These are phyloP conservation scores for Umimayanthus chanpuru DNA, from an alignment of 92 coral and sea anemone genomes.

Conservation along the genomic window DNA sequence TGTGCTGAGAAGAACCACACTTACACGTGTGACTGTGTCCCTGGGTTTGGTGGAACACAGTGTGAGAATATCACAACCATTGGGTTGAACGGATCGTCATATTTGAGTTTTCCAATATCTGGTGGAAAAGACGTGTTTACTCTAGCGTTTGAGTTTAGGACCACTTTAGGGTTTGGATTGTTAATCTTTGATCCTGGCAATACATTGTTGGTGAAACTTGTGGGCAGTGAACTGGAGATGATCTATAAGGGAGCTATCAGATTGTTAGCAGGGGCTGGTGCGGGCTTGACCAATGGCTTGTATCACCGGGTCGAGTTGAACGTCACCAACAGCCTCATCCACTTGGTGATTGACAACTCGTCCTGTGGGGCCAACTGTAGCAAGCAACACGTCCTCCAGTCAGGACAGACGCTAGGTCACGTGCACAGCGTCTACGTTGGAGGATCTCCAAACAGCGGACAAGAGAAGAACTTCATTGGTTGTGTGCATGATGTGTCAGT, in stretches of 20 bases:
- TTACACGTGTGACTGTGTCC: conserved; percentile 80
- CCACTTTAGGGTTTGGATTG: conserved; percentile 71
- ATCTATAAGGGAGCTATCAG: conserved; percentile 33
- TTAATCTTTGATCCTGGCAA: conserved; percentile 63
- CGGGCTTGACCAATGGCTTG: conserved; percentile 60
- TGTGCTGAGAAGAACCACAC: conserved; percentile 65
- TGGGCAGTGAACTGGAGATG: conserved; percentile 51
- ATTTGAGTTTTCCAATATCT: conserved; percentile 62
- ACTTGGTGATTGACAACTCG: conserved; percentile 66
- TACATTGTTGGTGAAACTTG: conserved; percentile 60
- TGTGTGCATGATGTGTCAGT: conserved; percentile 83
- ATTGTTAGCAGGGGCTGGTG: conserved; percentile 57
- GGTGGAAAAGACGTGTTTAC: conserved; percentile 38
- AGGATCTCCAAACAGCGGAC: conserved; percentile 47
- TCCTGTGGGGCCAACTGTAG: conserved; percentile 64
- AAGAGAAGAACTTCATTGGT: conserved; percentile 70
- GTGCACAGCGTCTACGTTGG: conserved; percentile 70
- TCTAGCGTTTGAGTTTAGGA: conserved; percentile 84
- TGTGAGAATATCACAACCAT: conserved; percentile 85
- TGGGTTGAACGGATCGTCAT: conserved; percentile 83
- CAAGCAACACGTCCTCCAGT: conserved; percentile 15
- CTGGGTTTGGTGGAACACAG: conserved; percentile 82
- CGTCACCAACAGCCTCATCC: conserved; percentile 45
- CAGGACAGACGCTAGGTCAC: conserved; percentile 35
- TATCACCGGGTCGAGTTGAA: conserved; percentile 70